Evolutionary conservation across 2,113 vertebrate genomes (phyloP).

Genomic region (Phalacrocorax aristotelis): DNA sequence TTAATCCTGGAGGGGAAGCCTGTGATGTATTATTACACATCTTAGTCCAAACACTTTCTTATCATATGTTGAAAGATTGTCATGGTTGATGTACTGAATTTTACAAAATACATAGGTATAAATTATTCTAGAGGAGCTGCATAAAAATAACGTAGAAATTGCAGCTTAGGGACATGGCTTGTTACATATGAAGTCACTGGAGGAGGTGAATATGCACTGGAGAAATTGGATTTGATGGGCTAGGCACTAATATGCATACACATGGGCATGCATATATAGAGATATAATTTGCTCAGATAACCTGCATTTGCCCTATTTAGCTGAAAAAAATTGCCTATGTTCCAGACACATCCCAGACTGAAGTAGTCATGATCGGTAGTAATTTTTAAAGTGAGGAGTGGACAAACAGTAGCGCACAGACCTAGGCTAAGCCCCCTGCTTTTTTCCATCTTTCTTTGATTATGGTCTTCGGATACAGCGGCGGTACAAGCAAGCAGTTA

Average conservation of each 20-base stretch:
- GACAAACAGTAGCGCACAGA: background rate
- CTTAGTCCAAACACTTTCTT: background rate
- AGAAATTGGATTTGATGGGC: background rate
- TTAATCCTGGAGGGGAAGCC: background rate
- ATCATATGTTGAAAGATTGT: background rate
- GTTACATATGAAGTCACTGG: background rate
- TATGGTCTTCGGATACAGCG: accelerated
- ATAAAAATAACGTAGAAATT: background rate
- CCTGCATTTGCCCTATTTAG: background rate
- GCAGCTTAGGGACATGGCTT: background rate
- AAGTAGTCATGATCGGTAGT: background rate
- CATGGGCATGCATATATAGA: accelerated
- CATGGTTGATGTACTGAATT: background rate
- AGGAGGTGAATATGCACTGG: background rate
- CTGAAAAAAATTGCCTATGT: background rate
- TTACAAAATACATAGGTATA: background rate
- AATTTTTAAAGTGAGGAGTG: background rate
- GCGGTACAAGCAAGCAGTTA: background rate
- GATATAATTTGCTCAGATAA: background rate
- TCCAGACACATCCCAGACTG: background rate
- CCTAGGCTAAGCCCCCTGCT: background rate
- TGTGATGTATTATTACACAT: background rate
- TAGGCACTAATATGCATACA: background rate
- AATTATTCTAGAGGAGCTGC: background rate
- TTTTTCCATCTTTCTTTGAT: background rate